phyloP scores from a whole-genome alignment of 2,113 vertebrate species.

The Oryzias celebensis region DNA sequence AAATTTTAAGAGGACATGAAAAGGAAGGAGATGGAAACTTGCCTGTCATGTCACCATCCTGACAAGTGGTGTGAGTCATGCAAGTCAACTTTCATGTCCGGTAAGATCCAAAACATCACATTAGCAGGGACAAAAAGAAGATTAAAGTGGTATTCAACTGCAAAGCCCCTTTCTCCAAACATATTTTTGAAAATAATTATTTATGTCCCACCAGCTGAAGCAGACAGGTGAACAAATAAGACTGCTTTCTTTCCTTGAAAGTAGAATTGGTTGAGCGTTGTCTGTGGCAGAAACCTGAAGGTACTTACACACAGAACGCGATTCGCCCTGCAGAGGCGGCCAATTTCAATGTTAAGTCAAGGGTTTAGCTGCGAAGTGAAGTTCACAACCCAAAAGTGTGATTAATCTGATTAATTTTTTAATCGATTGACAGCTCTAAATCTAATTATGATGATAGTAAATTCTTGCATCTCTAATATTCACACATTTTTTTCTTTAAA shows the following conservation, averaged over 20 bases:
- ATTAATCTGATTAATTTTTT: no score
- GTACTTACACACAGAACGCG: no score
- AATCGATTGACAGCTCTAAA: no score
- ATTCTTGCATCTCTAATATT: no score
- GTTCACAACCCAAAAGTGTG: no score
- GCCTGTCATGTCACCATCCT: conserved; percentile 53
- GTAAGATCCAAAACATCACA: conserved; percentile 3
- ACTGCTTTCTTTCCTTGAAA: no score
- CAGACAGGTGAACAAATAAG: not conserved
- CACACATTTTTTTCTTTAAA: no score
- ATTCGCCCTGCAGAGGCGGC: no score
- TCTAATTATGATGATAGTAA: no score
- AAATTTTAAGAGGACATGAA: conserved; percentile 59
- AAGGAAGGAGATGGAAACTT: conserved; percentile 54
- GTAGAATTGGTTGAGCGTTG: not conserved
- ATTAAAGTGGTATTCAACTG: not conserved
- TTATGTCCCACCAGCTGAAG: conserved; percentile 11
- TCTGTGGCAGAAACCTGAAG: no score
- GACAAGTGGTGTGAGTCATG: conserved; percentile 47
- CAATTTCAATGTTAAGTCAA: no score
- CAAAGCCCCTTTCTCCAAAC: not conserved
- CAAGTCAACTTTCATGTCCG: conserved; percentile 32
- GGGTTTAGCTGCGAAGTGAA: no score
- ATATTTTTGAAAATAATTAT: not conserved
- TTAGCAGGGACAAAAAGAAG: not conserved